Evolutionary conservation across 64 coral and sea anemone species (phyloP).

Genomic region (Montipora efflorescens): DNA sequence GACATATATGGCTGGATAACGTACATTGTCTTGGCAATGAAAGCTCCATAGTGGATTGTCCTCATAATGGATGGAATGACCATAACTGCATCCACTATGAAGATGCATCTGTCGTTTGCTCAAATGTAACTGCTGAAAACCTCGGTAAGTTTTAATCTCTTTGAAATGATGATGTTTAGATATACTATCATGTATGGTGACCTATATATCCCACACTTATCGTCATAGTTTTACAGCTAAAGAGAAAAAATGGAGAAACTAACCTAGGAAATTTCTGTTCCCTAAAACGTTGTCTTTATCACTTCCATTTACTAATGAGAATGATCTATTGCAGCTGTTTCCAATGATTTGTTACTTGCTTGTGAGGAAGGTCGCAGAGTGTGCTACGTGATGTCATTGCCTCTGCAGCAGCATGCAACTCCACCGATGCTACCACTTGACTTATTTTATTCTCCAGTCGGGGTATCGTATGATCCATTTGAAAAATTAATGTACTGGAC

Average conservation of each 20-base stretch:
- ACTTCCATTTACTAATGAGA: neutral
- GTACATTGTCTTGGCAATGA: conserved; percentile 25
- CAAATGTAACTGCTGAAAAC: neutral
- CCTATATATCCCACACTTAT: too few species aligned
- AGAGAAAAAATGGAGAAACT: too few species aligned
- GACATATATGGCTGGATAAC: conserved; percentile 26
- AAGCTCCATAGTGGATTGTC: conserved; percentile 10
- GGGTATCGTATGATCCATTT: conserved; percentile 28
- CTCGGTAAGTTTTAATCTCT: neutral
- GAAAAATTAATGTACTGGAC: conserved; percentile 45
- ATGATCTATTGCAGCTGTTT: neutral
- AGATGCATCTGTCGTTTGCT: conserved; percentile 35
- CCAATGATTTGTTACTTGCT: neutral
- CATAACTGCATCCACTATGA: neutral
- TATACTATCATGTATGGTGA: neutral
- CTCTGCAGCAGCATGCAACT: neutral
- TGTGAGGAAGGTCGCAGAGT: conserved; percentile 16
- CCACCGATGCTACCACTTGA: neutral
- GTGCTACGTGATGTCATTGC: conserved; percentile 1
- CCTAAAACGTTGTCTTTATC: neutral
- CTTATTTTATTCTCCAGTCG: neutral
- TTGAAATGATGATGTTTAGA: neutral
- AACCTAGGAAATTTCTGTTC: too few species aligned
- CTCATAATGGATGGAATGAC: conserved; percentile 2
- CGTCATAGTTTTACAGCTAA: too few species aligned